Evolutionary conservation across 2,888 invertebrate genomes (phyloP).

Genomic region (Colostygia pectinataria): DNA sequence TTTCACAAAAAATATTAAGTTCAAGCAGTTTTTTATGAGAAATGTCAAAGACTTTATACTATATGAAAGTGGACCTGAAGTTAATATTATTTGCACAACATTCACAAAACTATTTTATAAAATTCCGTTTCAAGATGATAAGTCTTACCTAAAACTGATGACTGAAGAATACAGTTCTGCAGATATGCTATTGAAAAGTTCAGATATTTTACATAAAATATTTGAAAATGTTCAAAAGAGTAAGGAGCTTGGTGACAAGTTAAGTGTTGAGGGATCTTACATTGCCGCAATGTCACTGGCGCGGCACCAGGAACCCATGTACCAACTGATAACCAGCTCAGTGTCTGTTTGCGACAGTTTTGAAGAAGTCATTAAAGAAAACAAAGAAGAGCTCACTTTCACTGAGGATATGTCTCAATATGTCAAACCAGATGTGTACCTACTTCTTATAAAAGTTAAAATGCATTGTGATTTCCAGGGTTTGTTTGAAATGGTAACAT

Average conservation of each 20-base stretch:
- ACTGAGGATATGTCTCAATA: slow-evolving; percentile 57
- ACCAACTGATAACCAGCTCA: slow-evolving; percentile 46
- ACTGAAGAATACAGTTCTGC: slow-evolving; percentile 51
- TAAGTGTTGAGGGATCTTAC: slow-evolving; percentile 55
- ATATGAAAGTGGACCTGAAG: too few relatives aligned
- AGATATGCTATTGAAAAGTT: slow-evolving; percentile 52
- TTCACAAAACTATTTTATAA: slow-evolving; percentile 58
- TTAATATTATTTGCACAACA: slow-evolving; percentile 64
- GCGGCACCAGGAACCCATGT: slow-evolving; percentile 61
- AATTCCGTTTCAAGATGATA: slow-evolving; percentile 49
- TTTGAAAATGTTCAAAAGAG: slow-evolving; percentile 54
- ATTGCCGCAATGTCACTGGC: slow-evolving; percentile 62
- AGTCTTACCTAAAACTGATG: slow-evolving; percentile 42
- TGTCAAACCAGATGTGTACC: slow-evolving; percentile 46
- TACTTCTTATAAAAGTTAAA: slow-evolving; percentile 47
- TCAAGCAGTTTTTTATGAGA: slow-evolving; percentile 53
- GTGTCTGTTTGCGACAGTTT: slow-evolving; percentile 57
- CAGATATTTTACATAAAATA: slow-evolving; percentile 54
- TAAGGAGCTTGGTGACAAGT: slow-evolving; percentile 45
- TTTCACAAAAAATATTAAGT: slow-evolving; percentile 44
- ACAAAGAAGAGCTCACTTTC: slow-evolving; percentile 42
- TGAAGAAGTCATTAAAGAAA: slow-evolving; percentile 51
- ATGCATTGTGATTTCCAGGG: slow-evolving; percentile 28
- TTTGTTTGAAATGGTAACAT: slow-evolving; percentile 37
- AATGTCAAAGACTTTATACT: slow-evolving; percentile 60